Percentiles rank a stretch among this genome's conserved stretches.
Conservation (phyloP, 2,888 invertebrate genomes). For the Proisotoma minuta region DNA sequence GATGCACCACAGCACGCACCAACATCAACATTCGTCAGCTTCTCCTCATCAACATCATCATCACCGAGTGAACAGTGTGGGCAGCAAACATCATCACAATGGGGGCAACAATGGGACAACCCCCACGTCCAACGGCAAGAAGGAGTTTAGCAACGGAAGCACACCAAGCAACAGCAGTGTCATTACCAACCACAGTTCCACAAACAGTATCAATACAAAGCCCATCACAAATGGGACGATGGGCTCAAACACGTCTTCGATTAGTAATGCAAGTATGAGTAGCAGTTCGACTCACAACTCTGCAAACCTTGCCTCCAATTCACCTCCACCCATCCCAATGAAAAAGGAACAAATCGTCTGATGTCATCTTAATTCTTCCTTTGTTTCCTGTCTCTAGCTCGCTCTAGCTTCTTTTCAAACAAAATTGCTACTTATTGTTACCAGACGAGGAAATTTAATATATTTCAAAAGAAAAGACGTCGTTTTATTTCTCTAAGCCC, state of each 20-base stretch:
- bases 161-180: slow-evolving; percentile 11
- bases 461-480: too few species aligned
- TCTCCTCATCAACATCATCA: not conserved
- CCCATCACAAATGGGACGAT: slow-evolving; percentile 39
- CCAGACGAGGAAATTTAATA: too few species aligned
- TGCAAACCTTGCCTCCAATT: slow-evolving; percentile 21
- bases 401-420: too few species aligned
- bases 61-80: slow-evolving; percentile 15
- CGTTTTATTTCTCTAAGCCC: too few species aligned
- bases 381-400: too few species aligned
- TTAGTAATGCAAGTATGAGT: slow-evolving; percentile 10
- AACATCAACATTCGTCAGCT: not conserved
- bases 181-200: slow-evolving; percentile 10
- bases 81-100: slow-evolving; percentile 33
- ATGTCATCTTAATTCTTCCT: slow-evolving; percentile 33
- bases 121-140: slow-evolving; percentile 24
- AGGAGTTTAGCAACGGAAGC: slow-evolving; percentile 5
- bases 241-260: slow-evolving; percentile 23
- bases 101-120: slow-evolving; percentile 24
- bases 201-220: slow-evolving; percentile 28
- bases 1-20: slow-evolving; percentile 14
- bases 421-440: too few species aligned
- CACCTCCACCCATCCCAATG: slow-evolving; percentile 44
- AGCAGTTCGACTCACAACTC: slow-evolving; percentile 19
- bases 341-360: slow-evolving; percentile 48